Evolutionary conservation across 2,797 vertebrate genomes (phyloP).

Genomic region (Falco cherrug): DNA sequence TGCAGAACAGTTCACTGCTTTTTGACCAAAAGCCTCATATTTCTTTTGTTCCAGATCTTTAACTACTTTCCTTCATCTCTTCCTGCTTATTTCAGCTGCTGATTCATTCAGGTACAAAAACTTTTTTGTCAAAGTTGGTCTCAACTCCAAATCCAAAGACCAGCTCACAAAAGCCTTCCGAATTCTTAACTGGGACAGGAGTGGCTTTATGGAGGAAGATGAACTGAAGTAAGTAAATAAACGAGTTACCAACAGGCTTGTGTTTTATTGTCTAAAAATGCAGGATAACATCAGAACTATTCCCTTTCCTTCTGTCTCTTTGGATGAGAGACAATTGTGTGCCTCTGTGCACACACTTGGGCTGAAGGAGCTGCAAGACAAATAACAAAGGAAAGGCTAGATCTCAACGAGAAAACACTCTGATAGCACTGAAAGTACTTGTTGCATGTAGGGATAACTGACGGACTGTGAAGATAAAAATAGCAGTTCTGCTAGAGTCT

Average conservation of each 20-base stretch:
- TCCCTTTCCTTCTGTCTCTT: neutral
- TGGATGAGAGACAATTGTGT: neutral
- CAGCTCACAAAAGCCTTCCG: conserved; percentile 80
- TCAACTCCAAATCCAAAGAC: conserved; percentile 78
- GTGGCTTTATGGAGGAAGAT: conserved; percentile 84
- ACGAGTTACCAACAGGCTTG: neutral
- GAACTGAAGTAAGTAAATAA: conserved; percentile 81
- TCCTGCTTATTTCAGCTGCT: conserved; percentile 69
- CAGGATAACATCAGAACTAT: neutral
- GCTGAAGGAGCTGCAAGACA: neutral
- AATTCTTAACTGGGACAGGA: conserved; percentile 83
- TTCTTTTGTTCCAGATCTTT: neutral
- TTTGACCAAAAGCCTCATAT: neutral
- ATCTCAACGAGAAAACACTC: neutral
- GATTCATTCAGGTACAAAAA: conserved; percentile 83
- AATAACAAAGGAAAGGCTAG: neutral
- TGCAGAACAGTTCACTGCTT: neutral
- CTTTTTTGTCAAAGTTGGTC: conserved; percentile 82
- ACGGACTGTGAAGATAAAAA: conserved; percentile 18
- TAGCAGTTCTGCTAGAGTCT: neutral
- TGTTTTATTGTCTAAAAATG: neutral
- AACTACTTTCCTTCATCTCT: neutral
- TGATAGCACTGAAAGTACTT: neutral
- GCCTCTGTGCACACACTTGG: neutral
- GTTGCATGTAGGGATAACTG: neutral